phyloP scores from a whole-genome alignment of 2,888 invertebrate genomes.

The Morpho helenor region DNA sequence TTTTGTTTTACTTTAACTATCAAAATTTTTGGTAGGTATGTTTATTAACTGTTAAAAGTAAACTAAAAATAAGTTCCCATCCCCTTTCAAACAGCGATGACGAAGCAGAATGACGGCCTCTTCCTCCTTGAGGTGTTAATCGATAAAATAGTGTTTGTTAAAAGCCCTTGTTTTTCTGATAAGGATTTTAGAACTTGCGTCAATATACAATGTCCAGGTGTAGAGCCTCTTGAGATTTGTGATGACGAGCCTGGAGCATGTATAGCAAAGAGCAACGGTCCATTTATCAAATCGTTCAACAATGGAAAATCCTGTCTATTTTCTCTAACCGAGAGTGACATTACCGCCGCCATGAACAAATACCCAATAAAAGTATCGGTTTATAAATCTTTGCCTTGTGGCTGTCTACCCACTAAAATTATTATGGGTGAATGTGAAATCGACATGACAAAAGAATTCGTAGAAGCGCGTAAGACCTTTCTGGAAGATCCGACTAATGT shows the following conservation, averaged over 20 bases:
- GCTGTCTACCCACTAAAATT: constrained; percentile 81
- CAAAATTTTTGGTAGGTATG: constrained; percentile 33
- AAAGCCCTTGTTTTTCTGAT: constrained; percentile 65
- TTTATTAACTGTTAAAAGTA: constrained; percentile 30
- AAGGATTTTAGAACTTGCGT: constrained; percentile 79
- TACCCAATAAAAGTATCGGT: constrained; percentile 80
- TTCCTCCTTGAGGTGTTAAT: constrained; percentile 83
- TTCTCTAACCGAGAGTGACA: constrained; percentile 76
- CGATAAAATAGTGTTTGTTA: constrained; percentile 66
- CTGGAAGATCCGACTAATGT: constrained; percentile 64
- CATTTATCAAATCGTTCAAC: constrained; percentile 72
- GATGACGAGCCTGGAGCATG: constrained; percentile 77
- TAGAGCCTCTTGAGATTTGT: constrained; percentile 80
- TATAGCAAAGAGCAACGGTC: constrained; percentile 52
- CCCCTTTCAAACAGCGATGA: constrained; percentile 47
- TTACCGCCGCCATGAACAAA: constrained; percentile 68
- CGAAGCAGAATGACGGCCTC: constrained; percentile 75
- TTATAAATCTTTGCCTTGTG: constrained; percentile 80
- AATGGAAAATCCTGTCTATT: constrained; percentile 85
- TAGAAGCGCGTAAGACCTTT: constrained; percentile 72
- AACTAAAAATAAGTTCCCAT: constrained; percentile 46
- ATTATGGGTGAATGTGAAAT: constrained; percentile 78
- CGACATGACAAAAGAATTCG: constrained; percentile 80
- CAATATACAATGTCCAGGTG: constrained; percentile 77
- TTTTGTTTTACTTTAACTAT: constrained; percentile 29